phyloP scores from a whole-genome alignment of 2,888 invertebrate genomes.

The Drosophila longiperda region DNA sequence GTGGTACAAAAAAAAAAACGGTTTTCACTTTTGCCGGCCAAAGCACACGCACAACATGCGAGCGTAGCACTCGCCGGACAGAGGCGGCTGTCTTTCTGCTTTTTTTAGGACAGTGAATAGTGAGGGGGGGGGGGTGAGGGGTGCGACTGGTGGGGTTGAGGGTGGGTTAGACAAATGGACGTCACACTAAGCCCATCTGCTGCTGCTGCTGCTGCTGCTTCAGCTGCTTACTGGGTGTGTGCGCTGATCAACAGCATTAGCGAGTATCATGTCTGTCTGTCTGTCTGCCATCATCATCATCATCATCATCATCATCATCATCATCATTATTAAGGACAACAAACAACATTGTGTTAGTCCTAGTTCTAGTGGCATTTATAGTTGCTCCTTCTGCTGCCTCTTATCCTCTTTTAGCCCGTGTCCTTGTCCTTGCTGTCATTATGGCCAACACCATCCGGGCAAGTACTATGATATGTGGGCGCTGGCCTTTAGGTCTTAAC shows the following conservation, averaged over 20 bases:
- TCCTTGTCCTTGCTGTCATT: conserved; percentile 56
- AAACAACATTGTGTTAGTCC: conserved; percentile 18
- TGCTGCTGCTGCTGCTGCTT: conserved; percentile 20
- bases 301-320: conserved; percentile 10
- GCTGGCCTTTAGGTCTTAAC: conserved; percentile 53
- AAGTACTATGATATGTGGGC: conserved; percentile 71
- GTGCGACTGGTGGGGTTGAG: neutral
- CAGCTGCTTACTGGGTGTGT: conserved; percentile 58
- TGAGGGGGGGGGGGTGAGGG: too few relatives aligned
- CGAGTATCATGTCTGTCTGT: conserved; percentile 49
- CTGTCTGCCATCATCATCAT: conserved; percentile 22
- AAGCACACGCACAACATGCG: conserved; percentile 53
- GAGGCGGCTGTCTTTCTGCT: neutral
- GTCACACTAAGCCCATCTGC: conserved; percentile 52
- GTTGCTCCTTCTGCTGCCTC: neutral
- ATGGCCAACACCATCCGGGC: conserved; percentile 65
- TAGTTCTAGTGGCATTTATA: conserved; percentile 13
- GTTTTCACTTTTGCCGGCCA: conserved; percentile 52
- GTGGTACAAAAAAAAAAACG: conserved; percentile 56
- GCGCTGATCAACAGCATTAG: conserved; percentile 71
- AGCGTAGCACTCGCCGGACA: neutral
- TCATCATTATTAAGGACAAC: conserved; percentile 14
- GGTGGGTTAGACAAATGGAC: conserved; percentile 69
- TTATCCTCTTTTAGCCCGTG: neutral
- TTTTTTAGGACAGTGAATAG: neutral